Evolutionary conservation across 2,113 vertebrate genomes (phyloP).

Genomic region (Asarcornis scutulata): DNA sequence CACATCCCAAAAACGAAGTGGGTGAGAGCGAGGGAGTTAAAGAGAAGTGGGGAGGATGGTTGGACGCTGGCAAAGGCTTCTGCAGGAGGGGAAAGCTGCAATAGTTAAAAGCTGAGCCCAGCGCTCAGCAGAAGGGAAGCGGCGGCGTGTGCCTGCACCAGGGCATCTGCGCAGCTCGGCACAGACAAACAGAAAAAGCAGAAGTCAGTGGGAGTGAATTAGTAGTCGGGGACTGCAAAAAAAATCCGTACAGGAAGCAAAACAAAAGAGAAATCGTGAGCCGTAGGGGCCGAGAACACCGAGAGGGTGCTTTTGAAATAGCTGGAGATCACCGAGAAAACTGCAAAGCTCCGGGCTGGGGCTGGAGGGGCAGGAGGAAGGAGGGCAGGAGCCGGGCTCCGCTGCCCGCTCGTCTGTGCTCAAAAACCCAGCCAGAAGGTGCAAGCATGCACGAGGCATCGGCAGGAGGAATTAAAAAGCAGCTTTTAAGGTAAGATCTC

Average conservation of each 20-base stretch:
- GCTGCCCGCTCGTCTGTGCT: background rate
- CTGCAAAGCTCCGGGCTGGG: background rate
- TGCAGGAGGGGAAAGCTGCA: background rate
- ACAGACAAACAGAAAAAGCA: conserved; percentile 44
- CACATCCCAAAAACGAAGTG: fast-evolving
- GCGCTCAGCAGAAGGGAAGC: conserved; percentile 41
- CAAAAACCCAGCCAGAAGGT: background rate
- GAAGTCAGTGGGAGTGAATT: conserved; percentile 52
- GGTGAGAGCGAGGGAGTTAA: background rate
- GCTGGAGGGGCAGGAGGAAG: background rate
- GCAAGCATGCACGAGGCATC: conserved; percentile 40
- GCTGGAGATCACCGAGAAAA: background rate
- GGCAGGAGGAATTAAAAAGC: background rate
- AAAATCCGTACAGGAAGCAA: conserved; percentile 62
- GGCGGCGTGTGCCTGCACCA: background rate
- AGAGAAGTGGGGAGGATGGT: background rate
- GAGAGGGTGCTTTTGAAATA: conserved; percentile 5
- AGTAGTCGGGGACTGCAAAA: conserved; percentile 24
- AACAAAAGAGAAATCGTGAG: conserved; percentile 60
- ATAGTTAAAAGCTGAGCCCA: conserved; percentile 21
- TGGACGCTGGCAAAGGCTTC: background rate
- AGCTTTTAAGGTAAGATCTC: conserved; percentile 56
- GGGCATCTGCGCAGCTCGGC: conserved; percentile 45
- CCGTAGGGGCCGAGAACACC: background rate
- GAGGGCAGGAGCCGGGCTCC: background rate